These are phyloP conservation scores for Sebastes elongatus DNA, from an alignment of 2,797 vertebrate species.

Conservation along the genomic window DNA sequence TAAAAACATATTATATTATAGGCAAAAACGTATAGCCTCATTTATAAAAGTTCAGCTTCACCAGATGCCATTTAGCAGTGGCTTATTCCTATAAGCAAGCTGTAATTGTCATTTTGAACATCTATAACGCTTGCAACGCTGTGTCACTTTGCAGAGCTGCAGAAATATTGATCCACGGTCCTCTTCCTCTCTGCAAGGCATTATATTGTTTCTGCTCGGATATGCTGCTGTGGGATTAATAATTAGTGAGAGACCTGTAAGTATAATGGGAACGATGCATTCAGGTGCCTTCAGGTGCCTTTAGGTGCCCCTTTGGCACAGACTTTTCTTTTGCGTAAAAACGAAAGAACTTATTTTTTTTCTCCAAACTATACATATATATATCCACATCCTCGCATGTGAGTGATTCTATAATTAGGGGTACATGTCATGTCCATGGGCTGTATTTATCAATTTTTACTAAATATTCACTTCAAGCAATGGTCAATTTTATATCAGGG, in stretches of 20 bases:
- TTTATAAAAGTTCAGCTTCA: conserved; percentile 69
- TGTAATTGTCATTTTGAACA: conserved; percentile 71
- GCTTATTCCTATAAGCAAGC: conserved; percentile 54
- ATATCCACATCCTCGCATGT: not conserved
- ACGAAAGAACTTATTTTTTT: not conserved
- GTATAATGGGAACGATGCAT: conserved; percentile 83
- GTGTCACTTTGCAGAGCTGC: conserved; percentile 84
- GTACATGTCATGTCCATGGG: too few relatives aligned
- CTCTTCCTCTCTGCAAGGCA: conserved; percentile 83
- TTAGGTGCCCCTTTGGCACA: not conserved
- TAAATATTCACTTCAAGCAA: too few relatives aligned
- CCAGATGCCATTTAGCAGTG: conserved; percentile 59
- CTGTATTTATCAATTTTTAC: too few relatives aligned
- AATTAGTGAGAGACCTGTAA: conserved; percentile 84
- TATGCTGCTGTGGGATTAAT: conserved; percentile 82
- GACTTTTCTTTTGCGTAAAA: not conserved
- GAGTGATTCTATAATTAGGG: too few relatives aligned
- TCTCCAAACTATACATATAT: not conserved
- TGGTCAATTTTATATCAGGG: too few relatives aligned
- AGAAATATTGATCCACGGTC: conserved; percentile 89
- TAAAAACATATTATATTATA: not conserved
- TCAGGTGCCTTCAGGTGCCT: conserved; percentile 3
- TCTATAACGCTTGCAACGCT: conserved; percentile 56
- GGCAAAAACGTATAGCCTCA: conserved; percentile 32
- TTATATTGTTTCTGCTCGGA: conserved; percentile 80